A percentile compares a stretch with the other conserved stretches of the same genome.
Conservation (phyloP, 2,888 invertebrate genomes). For the Aleiodes testaceus region DNA sequence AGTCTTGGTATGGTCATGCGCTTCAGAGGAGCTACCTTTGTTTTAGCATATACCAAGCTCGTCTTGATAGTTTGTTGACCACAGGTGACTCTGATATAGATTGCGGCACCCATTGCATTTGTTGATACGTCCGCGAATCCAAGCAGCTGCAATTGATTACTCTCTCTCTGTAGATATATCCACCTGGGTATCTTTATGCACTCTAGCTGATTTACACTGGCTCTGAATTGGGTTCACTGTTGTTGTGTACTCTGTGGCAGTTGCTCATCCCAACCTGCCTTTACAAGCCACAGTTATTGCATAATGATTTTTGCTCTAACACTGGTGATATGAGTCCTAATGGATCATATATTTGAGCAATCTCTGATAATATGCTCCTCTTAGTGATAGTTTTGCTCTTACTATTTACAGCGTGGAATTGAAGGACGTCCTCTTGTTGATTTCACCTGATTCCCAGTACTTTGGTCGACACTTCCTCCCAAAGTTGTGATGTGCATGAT, state of each 20-base stretch:
- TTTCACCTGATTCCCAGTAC: background rate
- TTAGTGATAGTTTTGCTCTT: background rate
- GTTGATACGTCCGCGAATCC: too few relatives aligned
- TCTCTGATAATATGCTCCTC: background rate
- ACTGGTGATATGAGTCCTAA: background rate
- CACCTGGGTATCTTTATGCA: too few relatives aligned
- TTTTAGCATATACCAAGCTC: too few relatives aligned
- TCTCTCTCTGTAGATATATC: too few relatives aligned
- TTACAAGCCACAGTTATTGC: background rate
- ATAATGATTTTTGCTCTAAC: background rate
- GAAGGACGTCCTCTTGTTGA: background rate
- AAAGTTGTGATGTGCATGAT: background rate
- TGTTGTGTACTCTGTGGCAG: constrained; percentile 1
- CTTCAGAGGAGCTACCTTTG: constrained; percentile 36
- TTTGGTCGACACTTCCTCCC: background rate
- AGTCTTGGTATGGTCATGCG: constrained; percentile 46
- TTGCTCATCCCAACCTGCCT: background rate
- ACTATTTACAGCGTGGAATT: background rate
- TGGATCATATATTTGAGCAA: background rate
- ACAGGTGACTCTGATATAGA: too few relatives aligned
- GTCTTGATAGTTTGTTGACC: too few relatives aligned
- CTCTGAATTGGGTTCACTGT: too few relatives aligned
- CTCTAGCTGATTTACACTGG: too few relatives aligned
- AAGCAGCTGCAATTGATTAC: too few relatives aligned
- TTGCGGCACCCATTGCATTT: too few relatives aligned